Evolutionary conservation across 2,113 vertebrate genomes (phyloP).

Genomic region (Dipodomys merriami): DNA sequence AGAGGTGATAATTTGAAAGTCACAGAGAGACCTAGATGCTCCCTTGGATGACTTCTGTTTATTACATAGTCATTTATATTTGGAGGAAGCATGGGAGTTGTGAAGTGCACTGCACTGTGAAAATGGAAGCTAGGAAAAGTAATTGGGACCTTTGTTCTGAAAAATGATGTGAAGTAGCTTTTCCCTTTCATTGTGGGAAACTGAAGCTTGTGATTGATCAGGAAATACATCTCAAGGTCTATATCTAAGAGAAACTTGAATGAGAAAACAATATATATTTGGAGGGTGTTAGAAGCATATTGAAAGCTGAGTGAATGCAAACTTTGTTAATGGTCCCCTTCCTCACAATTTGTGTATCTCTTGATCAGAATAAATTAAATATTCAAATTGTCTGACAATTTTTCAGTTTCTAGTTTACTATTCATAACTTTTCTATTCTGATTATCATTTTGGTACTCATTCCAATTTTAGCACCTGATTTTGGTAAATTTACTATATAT

Average conservation of each 20-base stretch:
- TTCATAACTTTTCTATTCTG: not conserved
- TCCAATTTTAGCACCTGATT: not conserved
- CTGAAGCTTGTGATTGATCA: not conserved
- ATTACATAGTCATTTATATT: not conserved
- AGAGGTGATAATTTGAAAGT: not conserved
- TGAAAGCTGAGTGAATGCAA: not conserved
- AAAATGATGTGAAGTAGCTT: not conserved
- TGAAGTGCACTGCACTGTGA: not conserved
- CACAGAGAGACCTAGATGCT: not conserved
- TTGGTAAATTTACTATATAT: not conserved
- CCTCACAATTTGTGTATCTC: not conserved
- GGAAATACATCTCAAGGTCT: not conserved
- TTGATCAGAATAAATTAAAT: not conserved
- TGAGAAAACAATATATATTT: not conserved
- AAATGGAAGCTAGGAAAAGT: not conserved
- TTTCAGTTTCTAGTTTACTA: not conserved
- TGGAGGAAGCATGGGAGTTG: not conserved
- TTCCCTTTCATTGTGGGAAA: not conserved
- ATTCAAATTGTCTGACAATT: not conserved
- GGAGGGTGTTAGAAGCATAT: not conserved
- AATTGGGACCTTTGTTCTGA: fast-evolving
- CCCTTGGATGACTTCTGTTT: not conserved
- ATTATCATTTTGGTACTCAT: not conserved
- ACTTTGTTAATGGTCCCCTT: not conserved
- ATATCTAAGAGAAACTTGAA: not conserved